A percentile compares a stretch with the other conserved stretches of the same genome.
Conservation (phyloP, 2,113 vertebrate species). For the Hemicordylus capensis region DNA sequence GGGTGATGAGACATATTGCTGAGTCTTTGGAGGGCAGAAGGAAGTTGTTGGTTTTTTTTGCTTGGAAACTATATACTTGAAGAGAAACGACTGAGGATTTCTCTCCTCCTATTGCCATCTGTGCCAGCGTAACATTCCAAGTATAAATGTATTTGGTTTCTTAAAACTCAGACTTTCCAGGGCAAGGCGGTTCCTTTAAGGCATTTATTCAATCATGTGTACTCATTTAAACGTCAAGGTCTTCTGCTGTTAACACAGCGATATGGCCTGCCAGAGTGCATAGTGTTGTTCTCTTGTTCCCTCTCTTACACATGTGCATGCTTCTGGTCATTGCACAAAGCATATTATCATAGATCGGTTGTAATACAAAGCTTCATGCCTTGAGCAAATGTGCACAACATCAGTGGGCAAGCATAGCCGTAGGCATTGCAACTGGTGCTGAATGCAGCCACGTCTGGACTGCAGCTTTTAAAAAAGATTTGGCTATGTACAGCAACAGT, state of each 20-base stretch:
- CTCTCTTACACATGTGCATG: not conserved
- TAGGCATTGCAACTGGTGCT: constrained; percentile 15
- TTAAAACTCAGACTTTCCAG: not conserved
- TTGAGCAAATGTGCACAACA: not conserved
- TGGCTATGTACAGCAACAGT: not conserved
- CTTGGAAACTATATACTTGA: constrained; percentile 34
- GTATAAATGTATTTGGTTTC: constrained; percentile 14
- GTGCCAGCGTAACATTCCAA: not conserved
- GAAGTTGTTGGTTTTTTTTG: not conserved
- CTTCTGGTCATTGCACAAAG: not conserved
- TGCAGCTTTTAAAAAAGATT: not conserved
- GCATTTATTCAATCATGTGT: constrained; percentile 52
- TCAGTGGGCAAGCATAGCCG: not conserved
- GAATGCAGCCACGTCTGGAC: not conserved
- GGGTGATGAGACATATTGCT: not conserved
- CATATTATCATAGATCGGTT: not conserved
- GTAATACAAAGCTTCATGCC: not conserved
- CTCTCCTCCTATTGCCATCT: not conserved
- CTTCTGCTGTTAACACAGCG: constrained; percentile 3
- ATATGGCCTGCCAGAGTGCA: not conserved
- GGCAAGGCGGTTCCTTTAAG: constrained; percentile 39
- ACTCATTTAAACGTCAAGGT: constrained; percentile 11
- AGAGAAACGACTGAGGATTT: constrained; percentile 14
- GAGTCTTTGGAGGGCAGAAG: not conserved
- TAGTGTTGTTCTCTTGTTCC: not conserved